These are phyloP conservation scores for Drosophila mettleri DNA, from an alignment of 2,888 invertebrate genomes.

Conservation along the genomic window DNA sequence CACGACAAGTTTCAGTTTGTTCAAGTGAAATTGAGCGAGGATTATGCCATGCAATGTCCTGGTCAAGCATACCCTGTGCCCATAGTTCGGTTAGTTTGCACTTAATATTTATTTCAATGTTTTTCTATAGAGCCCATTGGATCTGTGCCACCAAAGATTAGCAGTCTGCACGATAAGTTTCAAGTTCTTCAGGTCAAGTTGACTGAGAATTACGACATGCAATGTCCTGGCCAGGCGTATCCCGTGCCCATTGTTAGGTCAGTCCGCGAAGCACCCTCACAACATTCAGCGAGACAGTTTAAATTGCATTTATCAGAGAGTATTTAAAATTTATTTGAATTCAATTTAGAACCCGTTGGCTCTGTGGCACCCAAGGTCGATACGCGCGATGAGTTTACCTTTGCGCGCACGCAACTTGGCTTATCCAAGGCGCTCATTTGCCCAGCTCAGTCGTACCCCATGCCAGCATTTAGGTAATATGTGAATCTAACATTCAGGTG, in stretches of 20 bases:
- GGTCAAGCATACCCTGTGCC: constrained; percentile 92
- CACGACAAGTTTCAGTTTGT: constrained; percentile 84
- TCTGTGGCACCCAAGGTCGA: constrained; percentile 89
- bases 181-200: constrained; percentile 85
- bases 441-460: constrained; percentile 87
- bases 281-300: constrained; percentile 48
- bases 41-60: constrained; percentile 89
- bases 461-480: constrained; percentile 83
- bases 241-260: constrained; percentile 87
- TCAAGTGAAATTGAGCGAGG: constrained; percentile 85
- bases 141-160: constrained; percentile 87
- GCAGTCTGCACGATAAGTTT: constrained; percentile 85
- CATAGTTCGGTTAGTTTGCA: constrained; percentile 86
- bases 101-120: background rate
- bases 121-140: constrained; percentile 84
- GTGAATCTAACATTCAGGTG: constrained; percentile 38
- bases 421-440: constrained; percentile 88
- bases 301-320: background rate
- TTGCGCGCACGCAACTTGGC: constrained; percentile 75
- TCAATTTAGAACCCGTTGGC: constrained; percentile 85
- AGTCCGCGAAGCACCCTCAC: constrained; percentile 9
- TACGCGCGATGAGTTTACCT: constrained; percentile 87
- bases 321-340: background rate
- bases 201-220: constrained; percentile 87
- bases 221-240: constrained; percentile 91